These are phyloP conservation scores for Carcina quercana DNA, from an alignment of 2,888 invertebrate species.

Conservation along the genomic window DNA sequence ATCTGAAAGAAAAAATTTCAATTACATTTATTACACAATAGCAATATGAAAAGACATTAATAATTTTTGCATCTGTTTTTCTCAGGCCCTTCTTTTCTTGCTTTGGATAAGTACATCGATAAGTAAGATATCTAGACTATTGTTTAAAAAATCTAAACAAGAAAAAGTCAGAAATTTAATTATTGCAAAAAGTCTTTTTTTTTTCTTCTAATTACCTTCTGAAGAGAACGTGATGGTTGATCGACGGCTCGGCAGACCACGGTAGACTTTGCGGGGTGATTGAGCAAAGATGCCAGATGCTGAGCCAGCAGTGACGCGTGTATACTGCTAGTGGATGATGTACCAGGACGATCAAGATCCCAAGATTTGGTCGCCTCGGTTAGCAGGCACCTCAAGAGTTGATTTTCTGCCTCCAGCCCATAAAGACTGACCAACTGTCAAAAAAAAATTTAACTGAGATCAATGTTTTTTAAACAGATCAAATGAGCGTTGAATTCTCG, in stretches of 20 bases:
- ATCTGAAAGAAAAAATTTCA: constrained; percentile 70
- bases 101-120: too few relatives aligned
- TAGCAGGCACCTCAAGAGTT: constrained; percentile 95
- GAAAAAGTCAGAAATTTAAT: not conserved
- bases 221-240: constrained; percentile 81
- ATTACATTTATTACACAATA: too few relatives aligned
- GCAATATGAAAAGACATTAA: too few relatives aligned
- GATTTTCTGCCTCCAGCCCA: constrained; percentile 98
- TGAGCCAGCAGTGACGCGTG: constrained; percentile 76
- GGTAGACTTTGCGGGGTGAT: constrained; percentile 90
- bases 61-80: too few relatives aligned
- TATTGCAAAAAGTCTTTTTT: too few relatives aligned
- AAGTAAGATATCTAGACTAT: too few relatives aligned
- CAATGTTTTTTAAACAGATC: too few relatives aligned
- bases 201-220: constrained; percentile 73
- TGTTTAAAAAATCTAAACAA: too few relatives aligned
- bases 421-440: constrained; percentile 89
- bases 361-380: constrained; percentile 83
- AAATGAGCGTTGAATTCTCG: too few relatives aligned
- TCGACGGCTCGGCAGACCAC: constrained; percentile 93
- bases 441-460: too few relatives aligned
- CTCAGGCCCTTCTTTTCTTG: too few relatives aligned
- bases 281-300: constrained; percentile 80
- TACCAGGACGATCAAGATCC: constrained; percentile 76
- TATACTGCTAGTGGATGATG: constrained; percentile 84